A percentile compares a stretch with the other conserved stretches of the same genome.
phyloP scores from a whole-genome alignment of 1,140 invertebrate species.

The Protaetia brevitarsis region DNA sequence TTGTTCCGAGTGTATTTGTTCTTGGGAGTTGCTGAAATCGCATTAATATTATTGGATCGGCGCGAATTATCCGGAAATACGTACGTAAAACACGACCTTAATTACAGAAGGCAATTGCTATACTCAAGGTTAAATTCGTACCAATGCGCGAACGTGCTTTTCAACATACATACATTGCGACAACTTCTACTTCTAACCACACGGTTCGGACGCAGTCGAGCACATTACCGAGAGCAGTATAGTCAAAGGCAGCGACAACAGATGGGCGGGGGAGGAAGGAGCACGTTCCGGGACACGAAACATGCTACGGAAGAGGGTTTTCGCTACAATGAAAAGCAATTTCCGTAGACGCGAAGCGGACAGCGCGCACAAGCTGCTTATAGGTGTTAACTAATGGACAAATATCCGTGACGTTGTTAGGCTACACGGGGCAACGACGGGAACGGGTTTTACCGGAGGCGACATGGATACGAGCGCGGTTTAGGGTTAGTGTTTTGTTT shows the following conservation, averaged over 20 bases:
- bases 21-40: not conserved
- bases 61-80: not conserved
- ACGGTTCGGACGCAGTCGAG: no score
- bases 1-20: no score
- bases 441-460: not conserved
- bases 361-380: not conserved
- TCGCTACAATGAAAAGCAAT: slow-evolving; percentile 16
- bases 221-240: no score
- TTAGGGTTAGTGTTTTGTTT: slow-evolving; percentile 1
- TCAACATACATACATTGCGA: no score
- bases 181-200: no score
- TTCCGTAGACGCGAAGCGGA: slow-evolving; percentile 3
- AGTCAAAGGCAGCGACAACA: not conserved
- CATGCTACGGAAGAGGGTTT: not conserved
- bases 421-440: not conserved
- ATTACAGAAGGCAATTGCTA: not conserved
- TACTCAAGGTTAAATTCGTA: not conserved
- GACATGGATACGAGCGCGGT: not conserved
- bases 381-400: slow-evolving; percentile 14
- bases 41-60: not conserved
- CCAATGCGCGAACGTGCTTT: not conserved
- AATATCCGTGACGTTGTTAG: slow-evolving; percentile 12
- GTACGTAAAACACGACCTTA: not conserved
- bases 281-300: not conserved
- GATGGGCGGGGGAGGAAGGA: not conserved